A percentile compares a stretch with the other conserved stretches of the same genome.
Evolutionary conservation across 2,797 vertebrate species (phyloP).

Genomic region (Hypotaenidia okinawae): DNA sequence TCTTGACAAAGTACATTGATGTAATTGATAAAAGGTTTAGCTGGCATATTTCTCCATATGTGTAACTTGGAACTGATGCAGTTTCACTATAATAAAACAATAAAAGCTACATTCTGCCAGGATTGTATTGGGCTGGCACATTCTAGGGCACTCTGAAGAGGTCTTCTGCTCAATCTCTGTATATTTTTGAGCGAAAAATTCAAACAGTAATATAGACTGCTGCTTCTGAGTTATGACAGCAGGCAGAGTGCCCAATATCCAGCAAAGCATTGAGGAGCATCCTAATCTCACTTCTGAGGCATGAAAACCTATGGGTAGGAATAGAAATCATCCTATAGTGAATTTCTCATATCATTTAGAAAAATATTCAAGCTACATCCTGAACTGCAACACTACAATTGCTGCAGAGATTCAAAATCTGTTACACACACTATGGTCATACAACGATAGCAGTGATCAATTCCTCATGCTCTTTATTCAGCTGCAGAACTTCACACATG

Average conservation of each 20-base stretch:
- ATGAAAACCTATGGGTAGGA: not conserved
- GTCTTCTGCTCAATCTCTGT: not conserved
- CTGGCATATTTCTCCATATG: slow-evolving; percentile 54
- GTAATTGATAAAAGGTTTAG: slow-evolving; percentile 70
- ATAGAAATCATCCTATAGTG: not conserved
- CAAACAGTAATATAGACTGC: not conserved
- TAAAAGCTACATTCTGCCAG: slow-evolving; percentile 45
- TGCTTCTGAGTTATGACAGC: not conserved
- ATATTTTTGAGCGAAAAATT: not conserved
- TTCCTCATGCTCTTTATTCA: not conserved
- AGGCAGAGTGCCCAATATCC: not conserved
- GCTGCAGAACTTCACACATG: not conserved
- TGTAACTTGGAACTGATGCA: slow-evolving; percentile 52
- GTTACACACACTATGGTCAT: accelerated
- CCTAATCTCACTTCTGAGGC: not conserved
- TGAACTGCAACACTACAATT: not conserved
- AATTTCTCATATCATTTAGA: not conserved
- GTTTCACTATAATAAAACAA: slow-evolving; percentile 32
- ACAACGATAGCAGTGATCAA: not conserved
- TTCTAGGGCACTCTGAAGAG: not conserved
- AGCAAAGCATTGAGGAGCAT: not conserved
- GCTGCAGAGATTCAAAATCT: not conserved
- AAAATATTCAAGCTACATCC: not conserved
- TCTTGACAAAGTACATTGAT: slow-evolving; percentile 56
- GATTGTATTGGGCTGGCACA: not conserved